A percentile compares a stretch with the other conserved stretches of the same genome.
Conservation (phyloP, 1,140 invertebrate genomes). For the Bombus ignitus region DNA sequence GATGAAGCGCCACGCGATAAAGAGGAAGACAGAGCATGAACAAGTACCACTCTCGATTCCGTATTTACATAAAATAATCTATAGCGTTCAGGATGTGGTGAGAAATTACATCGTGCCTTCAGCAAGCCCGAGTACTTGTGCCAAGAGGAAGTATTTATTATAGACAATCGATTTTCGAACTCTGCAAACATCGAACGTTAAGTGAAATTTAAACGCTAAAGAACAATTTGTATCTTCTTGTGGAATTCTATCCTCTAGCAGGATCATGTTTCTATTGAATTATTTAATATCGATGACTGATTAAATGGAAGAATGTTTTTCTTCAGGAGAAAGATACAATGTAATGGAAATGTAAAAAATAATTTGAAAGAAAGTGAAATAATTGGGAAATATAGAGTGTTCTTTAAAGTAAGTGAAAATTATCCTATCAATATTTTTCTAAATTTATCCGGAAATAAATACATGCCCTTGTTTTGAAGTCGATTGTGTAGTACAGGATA, state of each 20-base stretch:
- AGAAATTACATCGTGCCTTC: slow-evolving; percentile 64
- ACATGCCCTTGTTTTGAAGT: not conserved
- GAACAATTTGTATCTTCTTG: not conserved
- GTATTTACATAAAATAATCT: slow-evolving; percentile 72
- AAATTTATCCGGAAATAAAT: not conserved
- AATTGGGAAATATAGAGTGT: not conserved
- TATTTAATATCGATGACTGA: not conserved
- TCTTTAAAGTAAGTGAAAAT: not conserved
- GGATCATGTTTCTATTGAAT: not conserved
- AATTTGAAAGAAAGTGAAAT: not conserved
- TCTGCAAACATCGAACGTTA: not conserved
- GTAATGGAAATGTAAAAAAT: not conserved
- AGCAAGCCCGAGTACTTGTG: slow-evolving; percentile 32
- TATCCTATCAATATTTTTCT: not conserved
- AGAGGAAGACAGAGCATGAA: not conserved
- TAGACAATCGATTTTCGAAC: slow-evolving; percentile 59
- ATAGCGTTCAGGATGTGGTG: slow-evolving; percentile 49
- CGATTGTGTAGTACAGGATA: not conserved
- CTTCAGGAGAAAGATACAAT: not conserved
- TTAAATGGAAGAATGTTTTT: no score
- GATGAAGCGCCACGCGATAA: not conserved
- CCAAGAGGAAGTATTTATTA: slow-evolving; percentile 58
- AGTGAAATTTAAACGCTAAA: slow-evolving; percentile 19
- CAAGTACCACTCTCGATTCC: slow-evolving; percentile 67
- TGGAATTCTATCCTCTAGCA: not conserved